Evolutionary conservation across 2,888 invertebrate species (phyloP), one percentile per base, ranked within the genome.

Genomic region (Trichopoda pennipes): DNA sequence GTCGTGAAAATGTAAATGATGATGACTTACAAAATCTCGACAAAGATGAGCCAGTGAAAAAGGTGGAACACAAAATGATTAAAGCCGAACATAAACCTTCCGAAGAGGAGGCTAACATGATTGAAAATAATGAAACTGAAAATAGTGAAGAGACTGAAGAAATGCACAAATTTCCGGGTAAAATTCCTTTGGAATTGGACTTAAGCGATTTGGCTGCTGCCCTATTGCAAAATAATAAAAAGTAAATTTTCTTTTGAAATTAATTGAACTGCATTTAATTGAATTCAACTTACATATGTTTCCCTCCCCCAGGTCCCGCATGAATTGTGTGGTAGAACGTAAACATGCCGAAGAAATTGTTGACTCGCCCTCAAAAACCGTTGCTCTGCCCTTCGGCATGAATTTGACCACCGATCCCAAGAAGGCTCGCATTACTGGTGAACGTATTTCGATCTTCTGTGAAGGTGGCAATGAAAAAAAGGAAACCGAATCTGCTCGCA

Each of bases 251-350:
- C 51, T 17, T 42, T 17, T 12, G 38, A 53, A 51, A 14, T 51
- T 35, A 21, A 49, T 2, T 21, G 19, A 19, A 9, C 32, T 47
- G 1, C 16, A 35, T 21, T 56, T 16, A 19, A 44, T 74, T 21
- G 35, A 55, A 49, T 19, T 44, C 17, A 21, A 51, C 61, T n/a
- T 7, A 28, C 51, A 44, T 14, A 58, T 10, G 7, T 19, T 66
- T 85, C 0, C 6, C 28, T 28, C 0, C 6, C 28, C 8, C 88
- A 94, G 94, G 89, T 96, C 96, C 79, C 95, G 95, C 90, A 96
- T 97, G 94, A 97, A 97, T 91, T 97, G 97, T 91, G 94, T 97
- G 23, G 96, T 97, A 53, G 97, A 97, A 90, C 95, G 96, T 89
- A 95, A 96, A 86, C 94, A 94, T 84, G 94, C 95, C 68, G 97